Conservation (phyloP, 2,797 vertebrate species). For the Cottoperca gobio region DNA sequence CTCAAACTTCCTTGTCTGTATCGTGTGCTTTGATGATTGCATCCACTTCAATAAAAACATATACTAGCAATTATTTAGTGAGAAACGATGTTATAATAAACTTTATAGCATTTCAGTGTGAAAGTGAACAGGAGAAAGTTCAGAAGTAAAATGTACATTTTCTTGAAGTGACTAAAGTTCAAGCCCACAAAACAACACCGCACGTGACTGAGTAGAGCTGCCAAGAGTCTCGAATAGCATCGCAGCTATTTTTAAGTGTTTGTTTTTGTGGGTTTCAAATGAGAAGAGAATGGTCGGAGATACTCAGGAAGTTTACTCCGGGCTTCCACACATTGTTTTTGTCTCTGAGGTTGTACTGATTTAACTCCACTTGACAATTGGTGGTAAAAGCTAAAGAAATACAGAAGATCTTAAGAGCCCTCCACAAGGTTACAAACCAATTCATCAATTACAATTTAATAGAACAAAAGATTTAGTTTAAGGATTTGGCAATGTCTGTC, state of each 20-base stretch:
- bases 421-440: background rate
- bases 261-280: slow-evolving; percentile 49
- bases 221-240: slow-evolving; percentile 27
- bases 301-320: slow-evolving; percentile 64
- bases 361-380: slow-evolving; percentile 24
- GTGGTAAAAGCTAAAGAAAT: background rate
- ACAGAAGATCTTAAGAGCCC: background rate
- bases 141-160: background rate
- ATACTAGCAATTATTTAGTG: background rate
- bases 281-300: slow-evolving; percentile 31
- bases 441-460: slow-evolving; percentile 1
- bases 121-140: background rate
- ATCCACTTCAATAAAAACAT: background rate
- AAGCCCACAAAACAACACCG: slow-evolving; percentile 6
- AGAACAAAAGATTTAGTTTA: no score
- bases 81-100: background rate
- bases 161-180: background rate
- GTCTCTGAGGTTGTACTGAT: slow-evolving; percentile 26
- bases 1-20: background rate
- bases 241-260: slow-evolving; percentile 61
- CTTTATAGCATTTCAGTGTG: background rate
- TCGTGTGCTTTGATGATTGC: background rate
- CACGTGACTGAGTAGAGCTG: slow-evolving; percentile 16
- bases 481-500: no score
- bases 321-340: slow-evolving; percentile 55